Conservation (phyloP, 2,113 vertebrate genomes). For the Rhabdomys dilectus region DNA sequence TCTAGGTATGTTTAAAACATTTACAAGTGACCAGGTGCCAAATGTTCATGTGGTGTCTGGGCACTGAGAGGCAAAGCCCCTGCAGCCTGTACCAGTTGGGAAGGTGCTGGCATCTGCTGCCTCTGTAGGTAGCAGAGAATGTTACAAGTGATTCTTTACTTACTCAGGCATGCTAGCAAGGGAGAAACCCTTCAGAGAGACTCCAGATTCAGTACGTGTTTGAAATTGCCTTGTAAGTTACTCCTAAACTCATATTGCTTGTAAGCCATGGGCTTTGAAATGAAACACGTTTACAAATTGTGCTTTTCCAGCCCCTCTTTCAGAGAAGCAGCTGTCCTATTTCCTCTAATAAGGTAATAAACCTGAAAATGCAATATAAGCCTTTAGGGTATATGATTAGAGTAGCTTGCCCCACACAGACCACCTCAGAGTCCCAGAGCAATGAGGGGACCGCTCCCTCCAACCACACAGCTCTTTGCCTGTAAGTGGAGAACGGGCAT, state of each 20-base stretch:
- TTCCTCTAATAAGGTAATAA: constrained; percentile 69
- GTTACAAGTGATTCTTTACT: constrained; percentile 42
- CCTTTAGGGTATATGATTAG: not conserved
- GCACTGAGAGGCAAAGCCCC: not conserved
- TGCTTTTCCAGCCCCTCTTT: constrained; percentile 56
- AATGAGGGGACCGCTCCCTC: fast-evolving
- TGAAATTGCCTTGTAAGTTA: constrained; percentile 43
- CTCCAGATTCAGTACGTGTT: constrained; percentile 3
- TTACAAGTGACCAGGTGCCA: constrained; percentile 46
- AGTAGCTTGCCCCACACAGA: not conserved
- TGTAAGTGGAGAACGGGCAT: no score
- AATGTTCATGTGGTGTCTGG: not conserved
- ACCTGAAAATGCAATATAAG: not conserved
- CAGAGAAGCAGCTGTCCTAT: constrained; percentile 62
- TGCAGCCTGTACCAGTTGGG: not conserved
- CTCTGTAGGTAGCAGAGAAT: constrained; percentile 25
- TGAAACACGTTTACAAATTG: constrained; percentile 65
- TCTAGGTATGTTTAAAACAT: constrained; percentile 30
- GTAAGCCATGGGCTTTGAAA: constrained; percentile 61
- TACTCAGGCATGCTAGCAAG: constrained; percentile 9
- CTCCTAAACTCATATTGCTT: constrained; percentile 51
- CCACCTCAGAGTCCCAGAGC: not conserved
- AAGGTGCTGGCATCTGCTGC: constrained; percentile 34
- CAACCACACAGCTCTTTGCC: not conserved
- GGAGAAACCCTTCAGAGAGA: constrained; percentile 17